Evolutionary conservation across 2,797 vertebrate genomes (phyloP), one percentile per base, ranked within the genome.

Genomic region (Brachyrhaphis roseni): DNA sequence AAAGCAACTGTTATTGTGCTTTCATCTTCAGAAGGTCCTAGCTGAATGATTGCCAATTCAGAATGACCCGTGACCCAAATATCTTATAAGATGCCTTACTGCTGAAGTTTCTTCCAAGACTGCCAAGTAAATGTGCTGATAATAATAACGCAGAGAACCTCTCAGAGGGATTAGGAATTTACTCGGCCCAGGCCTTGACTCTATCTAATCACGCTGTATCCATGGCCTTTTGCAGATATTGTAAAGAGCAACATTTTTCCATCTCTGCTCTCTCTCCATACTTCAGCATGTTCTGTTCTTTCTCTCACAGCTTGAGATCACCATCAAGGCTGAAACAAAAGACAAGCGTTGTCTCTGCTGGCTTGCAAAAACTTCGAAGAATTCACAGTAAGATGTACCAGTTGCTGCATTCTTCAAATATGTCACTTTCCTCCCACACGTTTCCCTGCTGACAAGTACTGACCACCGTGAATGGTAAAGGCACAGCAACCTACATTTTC

Each of bases 351-450:
- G 92, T 92, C 80, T 88, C 74, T 51, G 8, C 55, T 53, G 82
- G 83, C 84, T 85, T 87, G 85, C 89, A 68, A 91, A 93, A 91
- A 92, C 89, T 90, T 92, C 53, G 39, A 81, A 87, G 92, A 93
- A 91, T 93, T 90, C 86, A 31, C 84, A 92, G 83, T 72, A 89
- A 88, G 84, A 93, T 87, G 86, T 28, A 51, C 83, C 87, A 91
- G 84, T 88, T 91, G 84, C 83, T 72, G 72, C 91, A 93, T 90
- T 87, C 87, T 93, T 92, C 83, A 90, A 91, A 92, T 89, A 80
- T 90, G 90, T 88, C 90, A 89, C 86, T 89, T 86, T 87, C 80
- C 85, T 85, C 87, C 83, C 79, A 87, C 90, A 87, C 87, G 82
- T 80, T 89, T 91, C 77, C 41, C 78, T 57, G 55, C 88, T 80